Base-by-base conservation (phyloP, 2,888 invertebrate genomes). In the Stenotaenia linearis region DNA sequence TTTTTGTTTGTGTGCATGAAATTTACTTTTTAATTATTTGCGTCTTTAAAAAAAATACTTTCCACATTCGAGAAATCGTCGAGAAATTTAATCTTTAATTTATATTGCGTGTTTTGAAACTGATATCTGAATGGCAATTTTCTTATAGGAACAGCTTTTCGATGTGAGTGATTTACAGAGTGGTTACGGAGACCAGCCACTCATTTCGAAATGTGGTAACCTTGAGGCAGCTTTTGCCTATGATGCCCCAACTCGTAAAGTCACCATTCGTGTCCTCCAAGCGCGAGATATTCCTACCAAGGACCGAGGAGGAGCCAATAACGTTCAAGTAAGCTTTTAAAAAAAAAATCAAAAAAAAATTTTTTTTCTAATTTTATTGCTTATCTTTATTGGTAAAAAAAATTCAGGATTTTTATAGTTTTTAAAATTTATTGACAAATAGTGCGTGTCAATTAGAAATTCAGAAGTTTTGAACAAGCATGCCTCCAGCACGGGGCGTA, bases 211-310 rank as follows among this genome's bases (percentile, higher is more conserved):
- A 81, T 91, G 93, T 82, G 95, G 96, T 6, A 91, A 92, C 81
- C 89, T 97, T 82, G 96, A 97, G 87, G 91, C 96, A 81, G 94
- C 95, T 7, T 90, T 97, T 84, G 88, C 94, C 37, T 97, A 96
- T 86, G 96, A 96, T 85, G 93, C 95, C 15, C 94, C 94, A 7
- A 93, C 95, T 88, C 90, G 94, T 80, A 94, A 93, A 87, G 95
- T 97, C 94, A 94, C 94, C 74, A 93, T 97, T 28, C 95, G 95
- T 84, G 92, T 97, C 79, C 89, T 96, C 82, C 96, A 96, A 87
- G 96, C 95, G 0, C 90, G 92, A 77, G 92, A 93, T 77, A 89
- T 97, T 83, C 92, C 94, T 80, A 90, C 91, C 83, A 89, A 91
- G 85, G 89, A 91, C 87, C 86, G 90, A 84, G 89, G 91, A 82